Base-by-base conservation (phyloP, 1,140 invertebrate genomes). In the Drosophila ercepeae region DNA sequence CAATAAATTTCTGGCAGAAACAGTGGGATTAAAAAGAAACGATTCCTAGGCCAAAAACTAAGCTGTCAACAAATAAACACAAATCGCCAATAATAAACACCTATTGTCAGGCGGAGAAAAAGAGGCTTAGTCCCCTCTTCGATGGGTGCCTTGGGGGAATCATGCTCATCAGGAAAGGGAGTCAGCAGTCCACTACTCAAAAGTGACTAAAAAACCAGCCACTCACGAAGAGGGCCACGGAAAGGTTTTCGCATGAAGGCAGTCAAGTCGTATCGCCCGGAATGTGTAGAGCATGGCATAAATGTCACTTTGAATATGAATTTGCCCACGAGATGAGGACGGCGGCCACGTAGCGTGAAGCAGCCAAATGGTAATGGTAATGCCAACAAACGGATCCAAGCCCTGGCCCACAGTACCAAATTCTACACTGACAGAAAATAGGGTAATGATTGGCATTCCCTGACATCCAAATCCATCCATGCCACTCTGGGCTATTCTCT, bases 281-380 rank as follows among this genome's bases (percentile, higher is more conserved):
- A 86, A 86, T 86, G 81, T 88, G 81, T 86, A 86, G 82, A 86
- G 82, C 81, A 86, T 86, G 82, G 82, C 74, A 88, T 88, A 88
- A 88, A 82, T 88, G 82, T 88, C 82, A 88, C 83, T 78, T 88
- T 59, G 82, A 74, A 86, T 86, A 72, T 75, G 82, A 77, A 67
- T 88, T 88, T 67, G 77, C 68, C 45, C 71, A 39, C 21, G 59
- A 75, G 77, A 81, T 67, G 83, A 78, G 63, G 82, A 88, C 69
- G 69, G 70, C 50, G 50, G 42, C 65, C 60, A 65, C 29, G 60
- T 76, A 79, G 82, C 82, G 83, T 89, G 86, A 86, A 89, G 51
- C 65, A 89, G 51, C 65, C 55, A 72, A 77, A 67, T 65, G 63
- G 63, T 52, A 70, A 61, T 59, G 60, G 49, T 34, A 50, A 63